Conservation (phyloP, 2,797 vertebrate species). For the Picus viridis region DNA sequence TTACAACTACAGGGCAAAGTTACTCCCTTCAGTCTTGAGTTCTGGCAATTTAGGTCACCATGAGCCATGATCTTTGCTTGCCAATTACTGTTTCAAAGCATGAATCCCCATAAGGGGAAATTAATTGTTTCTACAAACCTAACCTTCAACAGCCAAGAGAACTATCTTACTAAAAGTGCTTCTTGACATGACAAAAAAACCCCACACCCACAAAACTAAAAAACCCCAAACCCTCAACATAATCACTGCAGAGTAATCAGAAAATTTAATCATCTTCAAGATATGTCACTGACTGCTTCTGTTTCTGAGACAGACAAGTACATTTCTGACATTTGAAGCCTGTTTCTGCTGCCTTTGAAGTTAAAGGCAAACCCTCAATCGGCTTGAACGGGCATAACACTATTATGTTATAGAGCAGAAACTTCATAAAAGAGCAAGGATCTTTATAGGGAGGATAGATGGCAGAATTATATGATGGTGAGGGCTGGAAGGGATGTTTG, state of each 20-base stretch:
- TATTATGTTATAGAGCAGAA: background rate
- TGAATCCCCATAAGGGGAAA: slow-evolving; percentile 15
- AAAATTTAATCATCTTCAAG: slow-evolving; percentile 9
- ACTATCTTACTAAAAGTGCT: background rate
- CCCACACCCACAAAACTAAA: background rate
- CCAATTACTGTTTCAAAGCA: slow-evolving; percentile 14
- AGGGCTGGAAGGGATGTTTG: too few relatives aligned
- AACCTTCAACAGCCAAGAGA: background rate
- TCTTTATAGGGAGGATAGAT: background rate
- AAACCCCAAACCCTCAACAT: background rate
- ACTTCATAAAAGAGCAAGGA: background rate
- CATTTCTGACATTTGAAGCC: background rate
- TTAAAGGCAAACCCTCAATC: background rate
- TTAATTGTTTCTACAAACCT: slow-evolving; percentile 20
- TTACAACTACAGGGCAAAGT: background rate
- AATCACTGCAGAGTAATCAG: background rate
- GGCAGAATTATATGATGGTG: too few relatives aligned
- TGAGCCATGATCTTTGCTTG: background rate
- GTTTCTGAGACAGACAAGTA: background rate
- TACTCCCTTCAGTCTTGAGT: background rate
- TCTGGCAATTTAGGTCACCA: slow-evolving; percentile 13
- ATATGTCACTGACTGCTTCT: background rate
- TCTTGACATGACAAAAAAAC: background rate
- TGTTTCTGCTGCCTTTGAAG: background rate
- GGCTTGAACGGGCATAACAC: background rate